These are phyloP conservation scores for Pseudanteris insignis DNA, from an alignment of 2,888 invertebrate species.

Conservation along the genomic window DNA sequence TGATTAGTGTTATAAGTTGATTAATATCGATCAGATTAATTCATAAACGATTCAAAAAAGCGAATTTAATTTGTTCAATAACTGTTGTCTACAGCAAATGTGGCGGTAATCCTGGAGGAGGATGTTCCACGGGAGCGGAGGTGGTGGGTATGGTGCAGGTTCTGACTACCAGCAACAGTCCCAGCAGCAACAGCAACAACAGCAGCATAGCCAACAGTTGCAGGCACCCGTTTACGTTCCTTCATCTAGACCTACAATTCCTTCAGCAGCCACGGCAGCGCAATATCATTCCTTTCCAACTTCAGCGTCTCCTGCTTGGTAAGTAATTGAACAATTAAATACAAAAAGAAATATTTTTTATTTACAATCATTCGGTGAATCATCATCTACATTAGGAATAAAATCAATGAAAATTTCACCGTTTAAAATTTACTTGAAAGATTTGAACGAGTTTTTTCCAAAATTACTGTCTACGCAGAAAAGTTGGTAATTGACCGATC, in stretches of 20 bases:
- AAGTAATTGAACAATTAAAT: conserved; percentile 15
- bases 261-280: conserved; percentile 69
- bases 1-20: background rate
- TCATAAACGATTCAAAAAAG: background rate
- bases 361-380: too few relatives aligned
- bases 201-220: conserved; percentile 64
- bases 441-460: too few relatives aligned
- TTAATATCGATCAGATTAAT: background rate
- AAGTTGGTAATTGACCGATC: too few relatives aligned
- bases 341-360: too few relatives aligned
- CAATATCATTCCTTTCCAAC: conserved; percentile 65
- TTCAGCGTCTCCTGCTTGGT: conserved; percentile 64
- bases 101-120: conserved; percentile 53
- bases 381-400: too few relatives aligned
- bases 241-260: conserved; percentile 70
- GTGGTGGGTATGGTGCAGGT: conserved; percentile 63
- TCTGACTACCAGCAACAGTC: conserved; percentile 64
- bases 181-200: conserved; percentile 62
- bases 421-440: too few relatives aligned
- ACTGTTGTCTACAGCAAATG: conserved; percentile 44
- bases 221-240: conserved; percentile 77
- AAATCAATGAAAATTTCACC: too few relatives aligned
- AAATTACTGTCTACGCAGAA: too few relatives aligned
- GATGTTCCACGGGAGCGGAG: conserved; percentile 66
- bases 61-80: background rate